phyloP scores from a whole-genome alignment of 2,888 invertebrate species.

The Pseudococcus longispinus region DNA sequence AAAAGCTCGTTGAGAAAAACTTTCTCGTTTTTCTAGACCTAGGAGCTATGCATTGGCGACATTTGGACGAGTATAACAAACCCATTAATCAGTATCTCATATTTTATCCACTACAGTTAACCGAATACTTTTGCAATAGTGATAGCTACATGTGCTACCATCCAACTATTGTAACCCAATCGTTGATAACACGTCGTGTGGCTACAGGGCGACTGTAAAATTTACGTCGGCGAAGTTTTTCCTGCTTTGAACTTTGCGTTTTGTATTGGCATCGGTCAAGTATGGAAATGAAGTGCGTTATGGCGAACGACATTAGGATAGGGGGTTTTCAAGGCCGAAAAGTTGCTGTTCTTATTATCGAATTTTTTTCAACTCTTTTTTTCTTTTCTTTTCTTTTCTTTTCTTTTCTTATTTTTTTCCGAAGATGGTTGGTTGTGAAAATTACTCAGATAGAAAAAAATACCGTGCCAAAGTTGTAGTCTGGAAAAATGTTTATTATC shows the following conservation, averaged over 20 bases:
- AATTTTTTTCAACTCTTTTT: neutral
- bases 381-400: neutral
- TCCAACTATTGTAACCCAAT: slow-evolving; percentile 35
- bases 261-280: slow-evolving; percentile 6
- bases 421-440: no score
- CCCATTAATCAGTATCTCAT: slow-evolving; percentile 55
- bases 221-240: slow-evolving; percentile 1
- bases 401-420: no score
- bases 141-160: slow-evolving; percentile 42
- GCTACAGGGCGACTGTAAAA: slow-evolving; percentile 17
- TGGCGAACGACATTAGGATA: neutral
- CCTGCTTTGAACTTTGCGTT: neutral
- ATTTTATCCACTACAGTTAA: slow-evolving; percentile 50
- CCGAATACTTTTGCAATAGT: slow-evolving; percentile 37
- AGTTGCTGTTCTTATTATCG: neutral
- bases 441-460: no score
- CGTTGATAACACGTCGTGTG: slow-evolving; percentile 41
- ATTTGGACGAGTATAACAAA: slow-evolving; percentile 51
- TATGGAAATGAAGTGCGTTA: neutral
- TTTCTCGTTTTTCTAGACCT: slow-evolving; percentile 40
- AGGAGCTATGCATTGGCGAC: slow-evolving; percentile 48
- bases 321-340: neutral
- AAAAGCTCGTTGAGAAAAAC: slow-evolving; percentile 36
- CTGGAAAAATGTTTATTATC: no score
- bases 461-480: no score